Conservation (phyloP, 2,888 invertebrate species). For the Drosophila tripunctata region DNA sequence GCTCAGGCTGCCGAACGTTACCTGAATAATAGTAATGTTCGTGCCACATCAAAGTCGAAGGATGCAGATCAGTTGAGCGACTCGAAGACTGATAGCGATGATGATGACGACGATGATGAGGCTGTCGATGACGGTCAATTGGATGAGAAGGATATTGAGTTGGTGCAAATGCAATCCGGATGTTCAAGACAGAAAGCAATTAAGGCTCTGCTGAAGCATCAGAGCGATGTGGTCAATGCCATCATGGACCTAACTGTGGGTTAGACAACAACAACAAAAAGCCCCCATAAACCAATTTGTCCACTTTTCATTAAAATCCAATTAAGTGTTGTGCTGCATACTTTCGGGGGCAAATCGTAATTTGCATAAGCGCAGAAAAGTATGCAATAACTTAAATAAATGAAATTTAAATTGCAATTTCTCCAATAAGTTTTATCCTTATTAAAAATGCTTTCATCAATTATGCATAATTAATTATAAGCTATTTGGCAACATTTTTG, state of each 20-base stretch:
- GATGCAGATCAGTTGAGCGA: not conserved
- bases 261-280: not conserved
- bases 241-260: constrained; percentile 61
- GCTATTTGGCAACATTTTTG: not conserved
- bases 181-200: constrained; percentile 58
- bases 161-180: constrained; percentile 59
- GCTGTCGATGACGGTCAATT: constrained; percentile 13
- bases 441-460: constrained; percentile 2
- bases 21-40: constrained; percentile 23
- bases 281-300: not conserved
- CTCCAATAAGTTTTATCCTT: not conserved
- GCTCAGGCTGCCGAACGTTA: constrained; percentile 56
- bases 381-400: not conserved
- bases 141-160: constrained; percentile 58
- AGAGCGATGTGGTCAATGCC: constrained; percentile 67
- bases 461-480: not conserved
- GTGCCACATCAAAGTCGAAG: not conserved
- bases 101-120: constrained; percentile 1
- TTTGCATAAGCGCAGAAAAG: not conserved
- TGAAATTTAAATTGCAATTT: not conserved
- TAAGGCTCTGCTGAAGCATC: constrained; percentile 47
- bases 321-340: not conserved
- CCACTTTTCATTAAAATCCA: not conserved
- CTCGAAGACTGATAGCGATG: not conserved
- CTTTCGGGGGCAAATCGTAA: not conserved